A percentile compares a stretch with the other conserved stretches of the same genome.
Evolutionary conservation across 2,113 vertebrate species (phyloP).

Genomic region (Calypte anna): DNA sequence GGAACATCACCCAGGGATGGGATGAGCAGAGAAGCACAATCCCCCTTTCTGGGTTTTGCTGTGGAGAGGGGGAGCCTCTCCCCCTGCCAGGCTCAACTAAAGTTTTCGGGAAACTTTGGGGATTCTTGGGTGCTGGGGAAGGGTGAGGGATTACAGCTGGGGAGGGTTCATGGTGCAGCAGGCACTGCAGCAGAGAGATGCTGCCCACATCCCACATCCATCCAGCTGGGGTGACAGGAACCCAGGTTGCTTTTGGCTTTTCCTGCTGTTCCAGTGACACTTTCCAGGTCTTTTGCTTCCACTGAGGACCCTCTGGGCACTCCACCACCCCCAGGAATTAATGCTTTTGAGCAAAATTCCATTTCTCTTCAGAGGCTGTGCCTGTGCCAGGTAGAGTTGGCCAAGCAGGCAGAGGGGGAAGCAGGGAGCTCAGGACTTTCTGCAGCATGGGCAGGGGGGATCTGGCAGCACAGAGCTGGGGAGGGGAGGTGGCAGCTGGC

Average conservation of each 20-base stretch:
- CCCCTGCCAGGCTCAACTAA: not conserved
- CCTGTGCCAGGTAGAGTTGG: not conserved
- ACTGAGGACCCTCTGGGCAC: not conserved
- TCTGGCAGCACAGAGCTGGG: not conserved
- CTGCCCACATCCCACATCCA: not conserved
- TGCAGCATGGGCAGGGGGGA: too few relatives aligned
- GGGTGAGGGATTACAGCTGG: not conserved
- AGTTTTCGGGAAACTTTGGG: not conserved
- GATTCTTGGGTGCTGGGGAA: not conserved
- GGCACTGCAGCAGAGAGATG: fast-evolving
- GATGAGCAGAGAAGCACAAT: not conserved
- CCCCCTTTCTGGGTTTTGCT: fast-evolving
- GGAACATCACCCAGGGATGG: not conserved
- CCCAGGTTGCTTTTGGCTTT: not conserved
- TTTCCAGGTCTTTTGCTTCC: not conserved
- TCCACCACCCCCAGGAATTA: not conserved
- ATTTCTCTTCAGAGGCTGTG: slow-evolving; percentile 1
- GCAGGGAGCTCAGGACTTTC: not conserved
- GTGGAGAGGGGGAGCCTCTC: fast-evolving
- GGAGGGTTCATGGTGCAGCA: not conserved
- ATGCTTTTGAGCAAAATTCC: slow-evolving; percentile 38
- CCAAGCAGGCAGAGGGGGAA: not conserved
- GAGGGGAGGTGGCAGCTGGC: not conserved
- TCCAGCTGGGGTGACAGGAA: too few relatives aligned
- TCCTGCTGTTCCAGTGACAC: not conserved